Conservation (phyloP, 2,113 vertebrate species). For the Thinocorus orbignyianus region DNA sequence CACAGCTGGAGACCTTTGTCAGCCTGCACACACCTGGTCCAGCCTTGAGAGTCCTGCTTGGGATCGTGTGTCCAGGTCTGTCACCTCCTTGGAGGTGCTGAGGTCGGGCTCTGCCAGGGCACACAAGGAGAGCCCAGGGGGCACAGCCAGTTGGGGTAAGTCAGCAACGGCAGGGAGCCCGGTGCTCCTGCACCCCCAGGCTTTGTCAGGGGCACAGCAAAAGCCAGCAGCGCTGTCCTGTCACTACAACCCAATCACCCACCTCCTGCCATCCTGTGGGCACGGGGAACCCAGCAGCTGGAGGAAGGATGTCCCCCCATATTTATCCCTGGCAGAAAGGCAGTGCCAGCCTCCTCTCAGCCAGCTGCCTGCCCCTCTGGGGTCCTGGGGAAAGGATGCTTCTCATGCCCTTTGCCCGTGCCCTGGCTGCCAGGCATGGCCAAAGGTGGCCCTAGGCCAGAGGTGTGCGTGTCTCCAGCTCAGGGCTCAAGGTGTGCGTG, state of each 20-base stretch:
- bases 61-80: not conserved
- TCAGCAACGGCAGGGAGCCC: not conserved
- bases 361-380: not conserved
- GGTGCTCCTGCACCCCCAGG: not conserved
- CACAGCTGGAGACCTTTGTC: not conserved
- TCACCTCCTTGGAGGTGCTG: not conserved
- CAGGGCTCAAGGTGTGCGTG: constrained; percentile 7
- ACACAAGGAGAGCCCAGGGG: not conserved
- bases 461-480: not conserved
- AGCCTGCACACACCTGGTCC: accelerated
- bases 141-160: not conserved
- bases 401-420: not conserved
- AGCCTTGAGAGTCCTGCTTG: not conserved
- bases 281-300: not conserved
- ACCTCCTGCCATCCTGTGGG: not conserved
- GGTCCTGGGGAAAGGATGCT: not conserved
- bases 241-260: not conserved
- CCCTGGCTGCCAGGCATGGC: not conserved
- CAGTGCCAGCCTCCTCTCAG: not conserved
- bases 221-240: not conserved
- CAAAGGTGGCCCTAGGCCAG: not conserved
- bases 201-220: not conserved
- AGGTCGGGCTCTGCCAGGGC: not conserved
- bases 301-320: not conserved
- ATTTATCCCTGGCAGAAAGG: not conserved